Evolutionary conservation across 1,140 invertebrate genomes (phyloP).

Genomic region (Chrysomallon squamiferum): DNA sequence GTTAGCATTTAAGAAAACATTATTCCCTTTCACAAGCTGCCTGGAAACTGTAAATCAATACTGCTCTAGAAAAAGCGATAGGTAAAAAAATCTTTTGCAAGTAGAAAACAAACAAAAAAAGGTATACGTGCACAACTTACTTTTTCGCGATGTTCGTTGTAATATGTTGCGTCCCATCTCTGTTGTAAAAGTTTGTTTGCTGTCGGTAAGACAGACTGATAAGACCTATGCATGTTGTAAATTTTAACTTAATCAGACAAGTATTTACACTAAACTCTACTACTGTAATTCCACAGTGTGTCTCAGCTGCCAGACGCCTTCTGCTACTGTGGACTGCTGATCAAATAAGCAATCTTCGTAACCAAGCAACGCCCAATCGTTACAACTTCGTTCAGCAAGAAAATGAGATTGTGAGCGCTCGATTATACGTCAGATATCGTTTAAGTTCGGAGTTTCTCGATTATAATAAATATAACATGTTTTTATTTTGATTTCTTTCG

Average conservation of each 20-base stretch:
- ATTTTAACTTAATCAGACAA: background rate
- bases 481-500: too few species aligned
- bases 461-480: too few species aligned
- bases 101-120: background rate
- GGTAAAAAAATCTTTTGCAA: background rate
- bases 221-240: slow-evolving; percentile 56
- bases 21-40: background rate
- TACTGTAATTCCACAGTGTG: too few species aligned
- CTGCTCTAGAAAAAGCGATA: background rate
- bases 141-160: slow-evolving; percentile 58
- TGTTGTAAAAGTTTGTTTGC: slow-evolving; percentile 59
- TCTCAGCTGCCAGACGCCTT: too few species aligned
- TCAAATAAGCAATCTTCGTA: too few species aligned
- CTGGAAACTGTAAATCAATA: background rate
- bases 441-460: too few species aligned
- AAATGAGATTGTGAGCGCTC: too few species aligned
- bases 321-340: too few species aligned
- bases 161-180: slow-evolving; percentile 59
- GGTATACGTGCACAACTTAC: slow-evolving; percentile 26
- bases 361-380: too few species aligned
- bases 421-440: too few species aligned
- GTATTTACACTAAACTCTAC: background rate
- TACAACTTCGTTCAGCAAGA: too few species aligned
- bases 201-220: slow-evolving; percentile 55
- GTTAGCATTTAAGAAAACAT: too few species aligned